Conservation (phyloP, 2,888 invertebrate species). For the Eupithecia insigniata region DNA sequence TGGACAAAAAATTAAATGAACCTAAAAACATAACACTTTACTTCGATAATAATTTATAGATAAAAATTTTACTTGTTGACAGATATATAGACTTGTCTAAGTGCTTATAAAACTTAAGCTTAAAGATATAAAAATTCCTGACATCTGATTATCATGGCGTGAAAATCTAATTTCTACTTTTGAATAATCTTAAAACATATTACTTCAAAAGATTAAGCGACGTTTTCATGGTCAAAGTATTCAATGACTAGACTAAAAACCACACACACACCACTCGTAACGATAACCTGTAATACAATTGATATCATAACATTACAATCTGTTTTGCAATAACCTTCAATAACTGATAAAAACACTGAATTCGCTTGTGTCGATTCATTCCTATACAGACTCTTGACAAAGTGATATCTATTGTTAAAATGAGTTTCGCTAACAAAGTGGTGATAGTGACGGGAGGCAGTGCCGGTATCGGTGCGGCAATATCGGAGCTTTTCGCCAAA, state of each 20-base stretch:
- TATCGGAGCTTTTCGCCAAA: slow-evolving; percentile 84
- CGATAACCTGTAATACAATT: not conserved
- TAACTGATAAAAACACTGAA: not conserved
- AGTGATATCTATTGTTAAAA: not conserved
- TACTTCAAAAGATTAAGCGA: not conserved
- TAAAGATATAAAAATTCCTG: too few species aligned
- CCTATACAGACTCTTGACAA: not conserved
- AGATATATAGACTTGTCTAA: too few species aligned
- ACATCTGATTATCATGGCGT: too few species aligned
- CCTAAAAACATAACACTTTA: too few species aligned
- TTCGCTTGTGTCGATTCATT: not conserved
- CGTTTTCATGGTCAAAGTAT: not conserved
- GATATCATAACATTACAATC: not conserved
- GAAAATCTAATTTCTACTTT: too few species aligned
- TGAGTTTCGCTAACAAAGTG: slow-evolving; percentile 60
- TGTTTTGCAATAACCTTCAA: not conserved
- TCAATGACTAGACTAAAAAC: not conserved
- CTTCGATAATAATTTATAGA: too few species aligned
- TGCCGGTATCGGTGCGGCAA: slow-evolving; percentile 88
- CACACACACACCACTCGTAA: not conserved
- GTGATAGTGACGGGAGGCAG: slow-evolving; percentile 80
- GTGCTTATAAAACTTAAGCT: too few species aligned
- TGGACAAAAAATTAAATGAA: too few species aligned
- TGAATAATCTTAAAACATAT: too few species aligned
- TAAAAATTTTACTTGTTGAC: too few species aligned